Evolutionary conservation across 2,888 invertebrate species (phyloP).

Genomic region (Drymonia ruficornis): DNA sequence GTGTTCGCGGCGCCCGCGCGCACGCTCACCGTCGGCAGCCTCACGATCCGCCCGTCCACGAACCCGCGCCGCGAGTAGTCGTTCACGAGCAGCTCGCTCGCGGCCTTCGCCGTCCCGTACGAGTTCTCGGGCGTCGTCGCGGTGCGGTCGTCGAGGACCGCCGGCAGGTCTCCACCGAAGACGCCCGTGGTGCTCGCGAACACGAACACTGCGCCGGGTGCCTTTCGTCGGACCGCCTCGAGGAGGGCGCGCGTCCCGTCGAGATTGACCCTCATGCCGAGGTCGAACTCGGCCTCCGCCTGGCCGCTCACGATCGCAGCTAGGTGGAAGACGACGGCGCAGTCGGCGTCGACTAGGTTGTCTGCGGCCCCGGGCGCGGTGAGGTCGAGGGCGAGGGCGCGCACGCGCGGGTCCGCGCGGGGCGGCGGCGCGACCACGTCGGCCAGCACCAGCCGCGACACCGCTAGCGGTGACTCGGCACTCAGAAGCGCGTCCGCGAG

Average conservation of each 20-base stretch:
- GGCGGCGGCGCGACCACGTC: conserved; percentile 35
- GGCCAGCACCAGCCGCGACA: conserved; percentile 48
- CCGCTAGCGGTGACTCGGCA: conserved; percentile 38
- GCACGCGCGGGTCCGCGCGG: conserved; percentile 46
- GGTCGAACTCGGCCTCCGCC: conserved; percentile 69
- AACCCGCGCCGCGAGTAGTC: conserved; percentile 71
- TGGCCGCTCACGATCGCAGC: conserved; percentile 74
- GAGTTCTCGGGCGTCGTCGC: conserved; percentile 66
- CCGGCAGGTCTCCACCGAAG: conserved; percentile 62
- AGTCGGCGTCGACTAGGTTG: conserved; percentile 43
- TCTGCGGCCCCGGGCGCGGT: conserved; percentile 46
- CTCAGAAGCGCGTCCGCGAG: conserved; percentile 51
- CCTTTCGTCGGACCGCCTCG: conserved; percentile 55
- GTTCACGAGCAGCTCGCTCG: conserved; percentile 67
- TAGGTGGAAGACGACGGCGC: conserved; percentile 63
- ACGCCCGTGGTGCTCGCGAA: conserved; percentile 67
- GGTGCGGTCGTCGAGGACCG: conserved; percentile 54
- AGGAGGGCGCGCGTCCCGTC: conserved; percentile 68
- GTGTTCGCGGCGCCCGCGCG: conserved; percentile 67
- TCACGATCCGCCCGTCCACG: conserved; percentile 61
- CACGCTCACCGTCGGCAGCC: conserved; percentile 71
- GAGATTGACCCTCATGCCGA: conserved; percentile 67
- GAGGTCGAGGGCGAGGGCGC: conserved; percentile 35
- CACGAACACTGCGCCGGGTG: conserved; percentile 53
- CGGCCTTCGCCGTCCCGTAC: conserved; percentile 71